Conservation (phyloP, 2,888 invertebrate genomes). For the Phania funesta region DNA sequence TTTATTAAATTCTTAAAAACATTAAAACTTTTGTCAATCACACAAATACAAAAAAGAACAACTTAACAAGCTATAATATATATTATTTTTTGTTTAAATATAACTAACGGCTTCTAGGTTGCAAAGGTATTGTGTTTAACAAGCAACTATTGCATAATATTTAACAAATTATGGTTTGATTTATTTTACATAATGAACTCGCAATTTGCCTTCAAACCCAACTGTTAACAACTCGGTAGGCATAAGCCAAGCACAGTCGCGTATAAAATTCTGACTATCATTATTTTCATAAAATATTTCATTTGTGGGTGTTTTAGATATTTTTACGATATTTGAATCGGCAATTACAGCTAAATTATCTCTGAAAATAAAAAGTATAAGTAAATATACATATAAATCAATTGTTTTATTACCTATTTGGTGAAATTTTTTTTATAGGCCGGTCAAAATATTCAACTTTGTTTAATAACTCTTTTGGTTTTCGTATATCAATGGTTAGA, state of each 20-base stretch:
- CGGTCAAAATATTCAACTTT: slow-evolving; percentile 67
- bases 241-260: slow-evolving; percentile 70
- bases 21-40: background rate
- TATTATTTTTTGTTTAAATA: too few relatives aligned
- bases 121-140: too few relatives aligned
- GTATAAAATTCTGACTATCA: slow-evolving; percentile 69
- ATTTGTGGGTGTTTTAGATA: slow-evolving; percentile 56
- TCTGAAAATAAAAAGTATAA: slow-evolving; percentile 57
- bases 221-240: slow-evolving; percentile 67
- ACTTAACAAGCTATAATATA: too few relatives aligned
- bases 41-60: too few relatives aligned
- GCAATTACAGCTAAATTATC: slow-evolving; percentile 69
- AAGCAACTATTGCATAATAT: slow-evolving; percentile 5
- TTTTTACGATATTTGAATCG: slow-evolving; percentile 70
- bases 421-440: slow-evolving; percentile 70
- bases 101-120: too few relatives aligned
- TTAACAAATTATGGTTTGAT: background rate
- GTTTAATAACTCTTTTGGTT: slow-evolving; percentile 68
- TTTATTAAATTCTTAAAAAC: background rate
- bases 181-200: slow-evolving; percentile 66
- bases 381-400: background rate
- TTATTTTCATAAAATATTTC: slow-evolving; percentile 69
- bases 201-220: slow-evolving; percentile 70
- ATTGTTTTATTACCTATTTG: slow-evolving; percentile 63
- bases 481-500: slow-evolving; percentile 67